Percentiles rank a stretch among this genome's conserved stretches.
Conservation (phyloP, 2,888 invertebrate genomes). For the Octonoba sinensis region DNA sequence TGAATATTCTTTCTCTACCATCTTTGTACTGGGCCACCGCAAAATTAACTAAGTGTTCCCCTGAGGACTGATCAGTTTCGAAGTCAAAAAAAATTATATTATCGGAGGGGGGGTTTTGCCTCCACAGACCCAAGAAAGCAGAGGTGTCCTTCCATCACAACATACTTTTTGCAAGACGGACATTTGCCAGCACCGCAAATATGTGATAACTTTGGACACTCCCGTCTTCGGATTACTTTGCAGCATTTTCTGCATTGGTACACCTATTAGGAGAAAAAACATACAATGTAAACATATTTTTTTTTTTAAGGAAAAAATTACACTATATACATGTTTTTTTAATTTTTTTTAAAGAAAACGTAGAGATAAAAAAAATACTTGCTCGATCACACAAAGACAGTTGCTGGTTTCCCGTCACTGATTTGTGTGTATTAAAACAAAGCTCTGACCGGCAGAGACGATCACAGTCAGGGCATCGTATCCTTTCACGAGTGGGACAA, state of each 20-base stretch:
- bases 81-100: constrained; percentile 26
- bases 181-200: constrained; percentile 1
- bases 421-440: background rate
- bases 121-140: background rate
- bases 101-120: background rate
- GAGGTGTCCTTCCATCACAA: background rate
- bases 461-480: constrained; percentile 1
- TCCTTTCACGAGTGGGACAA: background rate
- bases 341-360: too few relatives aligned
- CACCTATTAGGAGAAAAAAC: background rate
- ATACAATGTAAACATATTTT: background rate
- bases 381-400: background rate
- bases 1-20: constrained; percentile 8
- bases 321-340: too few relatives aligned
- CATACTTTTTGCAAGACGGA: constrained; percentile 4
- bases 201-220: constrained; percentile 1
- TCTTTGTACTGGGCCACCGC: constrained; percentile 9
- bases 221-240: background rate
- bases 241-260: constrained; percentile 32
- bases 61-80: constrained; percentile 17
- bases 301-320: too few relatives aligned
- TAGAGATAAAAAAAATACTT: background rate
- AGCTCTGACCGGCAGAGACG: background rate
- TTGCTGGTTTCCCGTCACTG: background rate
- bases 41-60: constrained; percentile 36